These are phyloP conservation scores for Natator depressus DNA, from an alignment of 2,113 vertebrate species.

Conservation along the genomic window DNA sequence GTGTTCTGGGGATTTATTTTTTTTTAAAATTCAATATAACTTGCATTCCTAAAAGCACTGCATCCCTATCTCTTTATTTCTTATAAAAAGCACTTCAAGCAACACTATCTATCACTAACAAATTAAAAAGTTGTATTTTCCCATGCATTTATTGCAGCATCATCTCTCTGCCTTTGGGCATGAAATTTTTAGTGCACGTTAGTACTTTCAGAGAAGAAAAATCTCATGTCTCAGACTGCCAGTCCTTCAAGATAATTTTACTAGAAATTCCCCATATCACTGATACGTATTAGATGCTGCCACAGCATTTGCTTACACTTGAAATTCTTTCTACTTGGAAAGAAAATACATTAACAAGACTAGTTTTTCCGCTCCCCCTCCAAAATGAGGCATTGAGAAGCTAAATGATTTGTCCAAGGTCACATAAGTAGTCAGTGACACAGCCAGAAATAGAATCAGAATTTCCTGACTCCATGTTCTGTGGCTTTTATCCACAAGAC, in stretches of 20 bases:
- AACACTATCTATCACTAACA: not conserved
- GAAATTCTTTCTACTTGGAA: not conserved
- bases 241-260: not conserved
- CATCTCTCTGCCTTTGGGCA: not conserved
- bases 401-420: not conserved
- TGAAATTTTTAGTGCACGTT: rapidly evolving
- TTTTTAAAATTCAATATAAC: not conserved
- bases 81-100: not conserved
- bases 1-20: not conserved
- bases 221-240: not conserved
- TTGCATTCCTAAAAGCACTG: not conserved
- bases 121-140: not conserved
- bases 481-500: not conserved
- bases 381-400: not conserved
- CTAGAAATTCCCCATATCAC: not conserved
- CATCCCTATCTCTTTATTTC: not conserved
- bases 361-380: not conserved
- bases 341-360: not conserved
- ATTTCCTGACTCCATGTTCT: not conserved
- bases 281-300: not conserved
- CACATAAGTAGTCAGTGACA: not conserved
- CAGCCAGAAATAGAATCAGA: not conserved
- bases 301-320: not conserved
- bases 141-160: not conserved
- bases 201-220: not conserved